phyloP scores from a whole-genome alignment of 2,888 invertebrate genomes.

The Spodoptera exigua region DNA sequence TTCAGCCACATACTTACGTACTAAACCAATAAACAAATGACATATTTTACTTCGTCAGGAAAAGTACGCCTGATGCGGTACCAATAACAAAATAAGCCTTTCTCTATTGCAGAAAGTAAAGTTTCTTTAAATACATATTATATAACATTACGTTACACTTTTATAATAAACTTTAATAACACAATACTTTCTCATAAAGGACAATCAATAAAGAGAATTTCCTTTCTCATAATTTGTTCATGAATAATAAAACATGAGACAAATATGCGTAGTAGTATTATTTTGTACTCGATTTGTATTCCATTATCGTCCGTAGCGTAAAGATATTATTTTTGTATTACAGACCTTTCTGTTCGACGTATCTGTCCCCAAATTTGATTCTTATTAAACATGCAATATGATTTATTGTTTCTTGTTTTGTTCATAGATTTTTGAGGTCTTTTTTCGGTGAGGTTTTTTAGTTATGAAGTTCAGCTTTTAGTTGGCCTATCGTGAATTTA shows the following conservation, averaged over 20 bases:
- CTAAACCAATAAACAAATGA: no score
- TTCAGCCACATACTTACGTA: no score
- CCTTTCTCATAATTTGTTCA: slow-evolving; percentile 30
- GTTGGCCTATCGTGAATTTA: not conserved
- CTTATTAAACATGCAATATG: slow-evolving; percentile 44
- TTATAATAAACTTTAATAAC: not conserved
- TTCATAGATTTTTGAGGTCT: not conserved
- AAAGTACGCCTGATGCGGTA: no score
- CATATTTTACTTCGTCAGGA: no score
- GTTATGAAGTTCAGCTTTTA: not conserved
- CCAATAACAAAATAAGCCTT: no score
- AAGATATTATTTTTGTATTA: slow-evolving; percentile 45
- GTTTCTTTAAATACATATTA: no score
- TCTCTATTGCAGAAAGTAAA: no score
- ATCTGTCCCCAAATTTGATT: slow-evolving; percentile 27
- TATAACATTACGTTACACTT: no score
- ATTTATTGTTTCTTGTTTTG: slow-evolving; percentile 32
- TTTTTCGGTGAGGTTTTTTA: not conserved
- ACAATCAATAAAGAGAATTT: slow-evolving; percentile 4
- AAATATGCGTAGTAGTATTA: slow-evolving; percentile 36
- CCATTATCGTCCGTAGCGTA: slow-evolving; percentile 41
- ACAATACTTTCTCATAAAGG: not conserved
- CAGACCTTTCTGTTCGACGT: slow-evolving; percentile 41
- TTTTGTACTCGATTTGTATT: slow-evolving; percentile 43
- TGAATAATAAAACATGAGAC: slow-evolving; percentile 45